Evolutionary conservation across 2,113 vertebrate genomes (phyloP), one percentile per base, ranked within the genome.

Genomic region (Lepus timidus): DNA sequence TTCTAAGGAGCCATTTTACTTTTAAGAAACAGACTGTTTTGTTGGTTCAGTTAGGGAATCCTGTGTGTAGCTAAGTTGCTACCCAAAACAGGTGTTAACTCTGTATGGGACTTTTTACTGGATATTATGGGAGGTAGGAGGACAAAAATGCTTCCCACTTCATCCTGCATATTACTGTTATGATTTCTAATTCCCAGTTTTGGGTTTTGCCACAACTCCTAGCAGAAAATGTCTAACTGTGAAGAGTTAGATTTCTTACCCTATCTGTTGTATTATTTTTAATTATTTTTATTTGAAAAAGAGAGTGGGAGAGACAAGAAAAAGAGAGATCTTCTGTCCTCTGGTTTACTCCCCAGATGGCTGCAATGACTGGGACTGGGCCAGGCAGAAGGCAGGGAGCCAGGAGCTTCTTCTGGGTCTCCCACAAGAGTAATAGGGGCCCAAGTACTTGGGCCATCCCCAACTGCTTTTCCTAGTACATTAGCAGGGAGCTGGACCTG

Each of bases 1-100:
- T 81, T 89, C n/a, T 82, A 29, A 73, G 93, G 68, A 74, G 29
- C 52, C 36, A 17, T 68, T 93, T 74, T 81, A 49, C n/a, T 88
- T 87, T 68, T 61, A 83, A 91, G 68, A 86, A 89, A 65, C 39
- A 49, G 61, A 31, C 20, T 29, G 1, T 19, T 29, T 23, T 55
- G 1, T 81, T 85, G 55, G 14, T 31, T 65, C 36, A 62, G 1
- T 71, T 79, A 67, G 81, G 44, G 36, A 67, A 31, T 52, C 33
- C 85, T 86, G 44, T 80, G 4, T 78, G 13, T 74, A 23, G 58
- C 64, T 83, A 49, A 31, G 65, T 88, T 79, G n/a, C 49, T 83
- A 25, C 33, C 76, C 73, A 73, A 31, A 16, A 20, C 9, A 55
- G 78, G 23, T 82, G 23, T 64, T 70, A 76, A 25, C 52, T 71